phyloP scores from a whole-genome alignment of 2,888 invertebrate genomes.

The Macaria notata region DNA sequence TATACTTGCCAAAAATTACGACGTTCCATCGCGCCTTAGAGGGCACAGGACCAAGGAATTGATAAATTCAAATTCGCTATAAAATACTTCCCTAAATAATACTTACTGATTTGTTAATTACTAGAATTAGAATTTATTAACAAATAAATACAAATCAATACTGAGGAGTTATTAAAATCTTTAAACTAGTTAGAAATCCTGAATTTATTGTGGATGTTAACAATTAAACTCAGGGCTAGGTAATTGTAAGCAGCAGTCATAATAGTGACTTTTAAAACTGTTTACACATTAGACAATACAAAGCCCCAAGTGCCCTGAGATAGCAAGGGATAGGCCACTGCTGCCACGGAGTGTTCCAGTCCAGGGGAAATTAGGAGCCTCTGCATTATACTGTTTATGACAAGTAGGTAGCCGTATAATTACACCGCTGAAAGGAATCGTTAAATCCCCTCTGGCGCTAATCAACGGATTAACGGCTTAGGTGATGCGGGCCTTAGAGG shows the following conservation, averaged over 20 bases:
- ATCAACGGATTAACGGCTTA: constrained; percentile 63
- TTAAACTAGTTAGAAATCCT: constrained; percentile 50
- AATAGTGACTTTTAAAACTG: constrained; percentile 69
- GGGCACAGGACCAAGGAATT: no score
- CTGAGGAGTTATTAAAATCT: background rate
- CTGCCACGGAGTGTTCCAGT: constrained; percentile 96
- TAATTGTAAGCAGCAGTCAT: constrained; percentile 62
- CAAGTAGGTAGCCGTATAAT: constrained; percentile 51
- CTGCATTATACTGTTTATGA: no score
- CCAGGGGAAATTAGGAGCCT: constrained; percentile 87
- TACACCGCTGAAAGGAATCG: constrained; percentile 63
- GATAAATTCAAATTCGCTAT: no score
- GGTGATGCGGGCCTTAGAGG: constrained; percentile 42
- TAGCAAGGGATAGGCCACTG: constrained; percentile 89
- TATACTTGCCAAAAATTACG: no score
- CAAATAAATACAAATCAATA: constrained; percentile 9
- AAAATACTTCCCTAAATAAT: no score
- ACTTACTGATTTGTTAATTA: no score
- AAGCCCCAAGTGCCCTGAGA: constrained; percentile 85
- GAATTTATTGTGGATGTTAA: constrained; percentile 55
- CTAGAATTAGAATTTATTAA: background rate
- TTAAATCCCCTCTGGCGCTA: constrained; percentile 63
- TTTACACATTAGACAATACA: constrained; percentile 78
- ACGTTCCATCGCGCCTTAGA: no score
- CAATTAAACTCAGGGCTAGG: constrained; percentile 55